These are phyloP conservation scores for Piaya cayana DNA, from an alignment of 2,113 vertebrate genomes.

Conservation along the genomic window DNA sequence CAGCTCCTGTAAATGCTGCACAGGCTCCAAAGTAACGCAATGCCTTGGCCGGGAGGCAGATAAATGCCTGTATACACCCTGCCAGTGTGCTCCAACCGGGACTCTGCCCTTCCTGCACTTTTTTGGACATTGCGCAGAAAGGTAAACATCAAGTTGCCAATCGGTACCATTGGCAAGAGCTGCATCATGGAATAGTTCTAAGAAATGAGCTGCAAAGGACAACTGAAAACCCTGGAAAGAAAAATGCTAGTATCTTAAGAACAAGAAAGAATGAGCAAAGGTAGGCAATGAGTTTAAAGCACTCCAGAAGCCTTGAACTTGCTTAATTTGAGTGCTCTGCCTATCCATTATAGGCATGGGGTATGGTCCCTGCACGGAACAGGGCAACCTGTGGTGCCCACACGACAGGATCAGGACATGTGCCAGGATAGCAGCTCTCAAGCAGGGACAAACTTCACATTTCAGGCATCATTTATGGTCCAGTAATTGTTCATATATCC, in stretches of 20 bases:
- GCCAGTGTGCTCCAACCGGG: not conserved
- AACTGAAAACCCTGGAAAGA: not conserved
- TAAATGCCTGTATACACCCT: not conserved
- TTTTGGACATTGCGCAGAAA: not conserved
- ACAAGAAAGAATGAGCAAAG: not conserved
- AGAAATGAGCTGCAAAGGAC: not conserved
- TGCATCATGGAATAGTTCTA: not conserved
- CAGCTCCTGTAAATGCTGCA: not conserved
- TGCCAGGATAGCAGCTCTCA: not conserved
- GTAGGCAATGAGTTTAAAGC: not conserved
- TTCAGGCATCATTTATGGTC: not conserved
- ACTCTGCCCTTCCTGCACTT: not conserved
- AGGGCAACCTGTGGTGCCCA: not conserved
- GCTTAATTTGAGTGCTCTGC: not conserved
- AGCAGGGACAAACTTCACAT: not conserved
- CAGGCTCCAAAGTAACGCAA: not conserved
- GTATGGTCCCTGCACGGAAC: not conserved
- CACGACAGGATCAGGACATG: fast-evolving
- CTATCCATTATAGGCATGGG: not conserved
- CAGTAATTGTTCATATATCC: not conserved
- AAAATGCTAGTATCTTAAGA: not conserved
- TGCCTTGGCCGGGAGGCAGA: not conserved
- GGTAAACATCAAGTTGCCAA: not conserved
- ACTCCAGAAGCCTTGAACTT: not conserved
- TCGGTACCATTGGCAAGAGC: not conserved